Percentiles rank a stretch among this genome's conserved stretches.
phyloP scores from a whole-genome alignment of 2,797 vertebrate species.

The Chaetophractus vellerosus region DNA sequence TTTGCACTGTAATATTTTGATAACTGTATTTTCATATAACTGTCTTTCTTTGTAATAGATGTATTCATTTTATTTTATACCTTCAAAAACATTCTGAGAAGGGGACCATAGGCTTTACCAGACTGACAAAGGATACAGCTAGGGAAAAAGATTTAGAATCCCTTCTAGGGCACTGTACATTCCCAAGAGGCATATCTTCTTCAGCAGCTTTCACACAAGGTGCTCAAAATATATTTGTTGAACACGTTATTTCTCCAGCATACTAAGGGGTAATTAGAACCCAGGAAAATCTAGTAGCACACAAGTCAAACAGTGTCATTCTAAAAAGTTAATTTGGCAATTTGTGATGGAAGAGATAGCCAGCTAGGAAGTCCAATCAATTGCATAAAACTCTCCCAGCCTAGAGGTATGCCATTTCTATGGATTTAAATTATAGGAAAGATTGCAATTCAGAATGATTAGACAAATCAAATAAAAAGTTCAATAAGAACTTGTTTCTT shows the following conservation, averaged over 20 bases:
- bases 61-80: conserved; percentile 4
- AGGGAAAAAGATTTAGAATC: background rate
- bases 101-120: background rate
- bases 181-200: background rate
- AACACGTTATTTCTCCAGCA: conserved; percentile 3
- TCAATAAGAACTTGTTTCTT: background rate
- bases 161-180: background rate
- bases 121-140: background rate
- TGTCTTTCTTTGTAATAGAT: conserved; percentile 9
- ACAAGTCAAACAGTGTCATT: background rate
- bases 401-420: background rate
- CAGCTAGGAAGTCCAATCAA: background rate
- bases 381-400: background rate
- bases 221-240: conserved; percentile 31
- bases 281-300: background rate
- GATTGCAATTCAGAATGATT: conserved; percentile 18
- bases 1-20: conserved; percentile 41
- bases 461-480: conserved; percentile 40
- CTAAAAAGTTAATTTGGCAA: background rate
- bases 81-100: conserved; percentile 55
- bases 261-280: background rate
- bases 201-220: background rate
- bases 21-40: background rate
- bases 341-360: background rate
- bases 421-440: conserved; percentile 28